Percentiles rank a stretch among this genome's conserved stretches.
Evolutionary conservation across 2,888 invertebrate species (phyloP).

Genomic region (Gnatocerus cornutus): DNA sequence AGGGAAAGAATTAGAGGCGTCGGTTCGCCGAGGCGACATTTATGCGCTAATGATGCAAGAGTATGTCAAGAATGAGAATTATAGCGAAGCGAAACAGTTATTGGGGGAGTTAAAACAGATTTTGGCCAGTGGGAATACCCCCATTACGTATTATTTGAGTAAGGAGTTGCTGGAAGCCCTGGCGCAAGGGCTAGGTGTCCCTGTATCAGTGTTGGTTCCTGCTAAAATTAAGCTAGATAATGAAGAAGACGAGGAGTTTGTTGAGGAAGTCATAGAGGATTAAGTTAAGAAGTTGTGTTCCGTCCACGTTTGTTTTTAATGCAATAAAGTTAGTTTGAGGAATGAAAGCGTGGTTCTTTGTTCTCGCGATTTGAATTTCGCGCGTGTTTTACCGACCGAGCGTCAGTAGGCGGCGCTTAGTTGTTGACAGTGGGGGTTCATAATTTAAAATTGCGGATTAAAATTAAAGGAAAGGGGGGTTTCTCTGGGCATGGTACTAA

Average conservation of each 20-base stretch:
- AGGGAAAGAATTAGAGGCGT: conserved; percentile 67
- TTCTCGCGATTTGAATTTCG: conserved; percentile 33
- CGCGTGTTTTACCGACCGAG: conserved; percentile 37
- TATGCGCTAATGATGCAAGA: conserved; percentile 70
- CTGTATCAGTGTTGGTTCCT: conserved; percentile 63
- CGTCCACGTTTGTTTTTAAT: conserved; percentile 43
- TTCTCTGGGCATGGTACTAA: not conserved
- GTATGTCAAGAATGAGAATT: conserved; percentile 65
- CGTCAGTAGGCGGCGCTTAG: conserved; percentile 50
- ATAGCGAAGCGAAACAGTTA: conserved; percentile 66
- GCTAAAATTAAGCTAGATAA: conserved; percentile 51
- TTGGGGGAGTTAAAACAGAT: conserved; percentile 67
- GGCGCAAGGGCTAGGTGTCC: conserved; percentile 67
- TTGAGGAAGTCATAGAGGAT: conserved; percentile 63
- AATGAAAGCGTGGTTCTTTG: conserved; percentile 24
- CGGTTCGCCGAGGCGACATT: conserved; percentile 69
- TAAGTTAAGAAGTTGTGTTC: conserved; percentile 42
- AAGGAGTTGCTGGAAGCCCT: conserved; percentile 68
- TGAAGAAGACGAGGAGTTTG: conserved; percentile 60
- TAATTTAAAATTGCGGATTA: conserved; percentile 51
- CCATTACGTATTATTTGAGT: conserved; percentile 69
- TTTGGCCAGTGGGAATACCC: conserved; percentile 60
- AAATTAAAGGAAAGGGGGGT: conserved; percentile 35
- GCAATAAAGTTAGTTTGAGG: conserved; percentile 23
- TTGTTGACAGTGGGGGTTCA: conserved; percentile 33